Evolutionary conservation across 2,113 vertebrate genomes (phyloP).

Genomic region (Callaeas wilsoni): DNA sequence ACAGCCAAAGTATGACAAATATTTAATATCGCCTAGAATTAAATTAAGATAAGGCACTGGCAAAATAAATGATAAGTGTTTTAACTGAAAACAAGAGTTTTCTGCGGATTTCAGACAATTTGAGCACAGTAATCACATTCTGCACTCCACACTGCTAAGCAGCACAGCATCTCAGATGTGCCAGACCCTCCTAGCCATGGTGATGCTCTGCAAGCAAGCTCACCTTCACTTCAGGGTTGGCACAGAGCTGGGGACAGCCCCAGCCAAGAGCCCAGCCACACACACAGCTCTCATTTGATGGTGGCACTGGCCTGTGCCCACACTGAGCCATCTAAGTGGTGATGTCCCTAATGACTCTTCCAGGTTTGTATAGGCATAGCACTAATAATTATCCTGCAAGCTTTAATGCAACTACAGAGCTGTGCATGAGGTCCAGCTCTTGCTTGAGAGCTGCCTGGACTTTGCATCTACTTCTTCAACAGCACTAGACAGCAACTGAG

Average conservation of each 20-base stretch:
- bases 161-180: background rate
- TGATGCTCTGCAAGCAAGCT: background rate
- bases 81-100: background rate
- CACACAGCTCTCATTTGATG: background rate
- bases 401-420: background rate
- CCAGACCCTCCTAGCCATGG: fast-evolving
- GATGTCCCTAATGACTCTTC: background rate
- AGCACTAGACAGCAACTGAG: background rate
- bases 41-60: constrained; percentile 33
- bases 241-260: background rate
- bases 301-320: background rate
- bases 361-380: background rate
- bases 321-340: background rate
- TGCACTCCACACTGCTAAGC: background rate
- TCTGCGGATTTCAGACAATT: background rate
- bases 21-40: constrained; percentile 29
- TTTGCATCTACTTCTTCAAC: background rate
- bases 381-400: background rate
- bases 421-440: background rate
- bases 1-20: constrained; percentile 8
- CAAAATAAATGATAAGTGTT: background rate
- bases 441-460: background rate
- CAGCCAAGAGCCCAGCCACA: background rate
- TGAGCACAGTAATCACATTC: background rate
- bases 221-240: background rate